phyloP scores from a whole-genome alignment of 2,888 invertebrate genomes.

The Trachelus iudaicus region DNA sequence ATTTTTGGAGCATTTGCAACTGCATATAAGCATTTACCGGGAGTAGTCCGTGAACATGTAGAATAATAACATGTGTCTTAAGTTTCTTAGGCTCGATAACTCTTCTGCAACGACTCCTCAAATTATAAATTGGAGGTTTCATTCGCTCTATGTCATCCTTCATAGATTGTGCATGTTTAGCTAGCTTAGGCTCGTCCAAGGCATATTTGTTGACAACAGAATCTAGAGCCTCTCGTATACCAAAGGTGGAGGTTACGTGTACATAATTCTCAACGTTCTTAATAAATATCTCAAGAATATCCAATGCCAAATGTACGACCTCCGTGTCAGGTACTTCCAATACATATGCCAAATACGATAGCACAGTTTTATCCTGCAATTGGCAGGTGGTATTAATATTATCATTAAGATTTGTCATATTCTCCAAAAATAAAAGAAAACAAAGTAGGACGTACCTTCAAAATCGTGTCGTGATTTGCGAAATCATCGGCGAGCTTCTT shows the following conservation, averaged over 20 bases:
- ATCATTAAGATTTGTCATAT: neutral
- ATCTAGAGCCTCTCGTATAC: constrained; percentile 60
- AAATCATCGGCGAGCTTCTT: constrained; percentile 60
- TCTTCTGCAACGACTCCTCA: constrained; percentile 60
- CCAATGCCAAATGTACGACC: constrained; percentile 53
- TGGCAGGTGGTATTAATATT: constrained; percentile 3
- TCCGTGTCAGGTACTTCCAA: constrained; percentile 57
- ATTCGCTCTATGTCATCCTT: constrained; percentile 61
- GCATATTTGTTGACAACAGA: constrained; percentile 56
- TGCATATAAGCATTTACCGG: constrained; percentile 43
- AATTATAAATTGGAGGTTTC: constrained; percentile 63
- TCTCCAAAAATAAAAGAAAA: neutral
- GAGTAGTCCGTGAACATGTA: constrained; percentile 59
- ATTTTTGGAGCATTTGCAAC: neutral
- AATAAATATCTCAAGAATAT: constrained; percentile 58
- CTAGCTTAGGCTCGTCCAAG: constrained; percentile 53
- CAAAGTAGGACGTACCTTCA: constrained; percentile 49
- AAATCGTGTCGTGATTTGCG: constrained; percentile 61
- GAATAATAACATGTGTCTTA: constrained; percentile 58
- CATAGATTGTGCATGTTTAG: constrained; percentile 54
- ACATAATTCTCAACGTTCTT: constrained; percentile 61
- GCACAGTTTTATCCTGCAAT: constrained; percentile 61
- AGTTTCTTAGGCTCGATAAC: constrained; percentile 62
- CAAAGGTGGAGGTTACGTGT: constrained; percentile 63
- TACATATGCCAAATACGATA: constrained; percentile 60